Evolutionary conservation across 2,113 vertebrate species (phyloP).

Genomic region (Ciconia maguari): DNA sequence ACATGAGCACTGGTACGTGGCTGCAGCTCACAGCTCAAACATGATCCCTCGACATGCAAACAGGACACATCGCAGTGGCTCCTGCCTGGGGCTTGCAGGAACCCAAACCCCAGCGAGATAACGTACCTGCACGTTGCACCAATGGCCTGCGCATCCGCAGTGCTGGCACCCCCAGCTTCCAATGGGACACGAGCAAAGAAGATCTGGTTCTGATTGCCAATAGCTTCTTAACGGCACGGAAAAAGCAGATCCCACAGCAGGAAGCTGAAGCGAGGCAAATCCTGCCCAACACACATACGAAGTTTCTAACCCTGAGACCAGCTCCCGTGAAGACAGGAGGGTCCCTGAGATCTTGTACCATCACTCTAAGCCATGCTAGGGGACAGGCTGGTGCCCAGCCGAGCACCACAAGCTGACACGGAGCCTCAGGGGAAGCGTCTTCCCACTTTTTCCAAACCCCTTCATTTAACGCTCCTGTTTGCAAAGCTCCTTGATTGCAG

Average conservation of each 20-base stretch:
- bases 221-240: background rate
- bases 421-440: background rate
- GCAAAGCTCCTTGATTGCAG: background rate
- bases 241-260: background rate
- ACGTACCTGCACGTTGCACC: fast-evolving
- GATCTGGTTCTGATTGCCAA: background rate
- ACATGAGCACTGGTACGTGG: fast-evolving
- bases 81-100: background rate
- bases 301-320: background rate
- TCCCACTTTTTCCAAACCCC: background rate
- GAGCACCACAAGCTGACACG: fast-evolving
- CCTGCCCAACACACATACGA: background rate
- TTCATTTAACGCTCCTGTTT: background rate
- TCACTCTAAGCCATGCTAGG: background rate
- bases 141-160: fast-evolving
- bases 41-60: fast-evolving
- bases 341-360: fast-evolving
- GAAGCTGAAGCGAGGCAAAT: background rate
- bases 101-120: background rate
- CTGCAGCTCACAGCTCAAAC: background rate
- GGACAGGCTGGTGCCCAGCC: background rate
- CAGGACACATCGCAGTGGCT: fast-evolving
- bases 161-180: fast-evolving
- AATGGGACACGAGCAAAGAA: background rate
- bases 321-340: background rate